phyloP scores from a whole-genome alignment of 30 jellyfish, hydroid and myxozoan genomes.

The Aurelia aurita complex sp. Pacific region DNA sequence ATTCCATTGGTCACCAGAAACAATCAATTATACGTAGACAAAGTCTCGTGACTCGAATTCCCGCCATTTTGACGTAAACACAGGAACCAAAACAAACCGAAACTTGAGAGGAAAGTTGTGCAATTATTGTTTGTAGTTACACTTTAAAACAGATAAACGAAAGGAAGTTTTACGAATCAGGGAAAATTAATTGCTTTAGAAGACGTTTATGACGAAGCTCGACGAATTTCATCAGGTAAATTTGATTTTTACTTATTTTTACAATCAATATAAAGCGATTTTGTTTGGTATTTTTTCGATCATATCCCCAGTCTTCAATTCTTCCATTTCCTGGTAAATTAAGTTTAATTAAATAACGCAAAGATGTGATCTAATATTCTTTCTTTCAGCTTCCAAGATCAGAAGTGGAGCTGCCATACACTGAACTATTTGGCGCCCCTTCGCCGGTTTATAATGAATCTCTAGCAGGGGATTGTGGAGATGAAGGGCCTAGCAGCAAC shows the following conservation, averaged over 20 bases:
- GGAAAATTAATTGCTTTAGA: neutral
- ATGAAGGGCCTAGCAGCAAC: constrained; percentile 29
- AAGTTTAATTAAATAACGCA: no score
- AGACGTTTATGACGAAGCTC: constrained; percentile 55
- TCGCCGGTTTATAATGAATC: constrained; percentile 86
- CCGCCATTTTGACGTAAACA: constrained; percentile 88
- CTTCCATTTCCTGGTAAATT: no score
- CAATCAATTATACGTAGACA: constrained; percentile 27
- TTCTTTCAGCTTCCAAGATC: constrained; percentile 42
- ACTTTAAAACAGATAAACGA: neutral
- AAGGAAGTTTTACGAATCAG: neutral
- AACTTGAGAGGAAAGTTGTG: constrained; percentile 2
- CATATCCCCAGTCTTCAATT: no score
- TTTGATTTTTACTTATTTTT: neutral
- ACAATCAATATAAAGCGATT: neutral
- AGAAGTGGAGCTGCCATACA: constrained; percentile 83
- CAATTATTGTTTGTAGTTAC: neutral
- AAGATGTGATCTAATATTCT: neutral
- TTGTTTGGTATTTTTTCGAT: no score
- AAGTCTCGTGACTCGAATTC: constrained; percentile 85
- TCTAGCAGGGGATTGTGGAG: constrained; percentile 59
- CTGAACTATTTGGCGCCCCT: constrained; percentile 80
- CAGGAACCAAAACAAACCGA: constrained; percentile 82
- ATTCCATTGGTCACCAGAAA: constrained; percentile 31
- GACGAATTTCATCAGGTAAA: constrained; percentile 51